Base-by-base conservation (phyloP, 2,797 vertebrate genomes). In the Pangasius djambal region DNA sequence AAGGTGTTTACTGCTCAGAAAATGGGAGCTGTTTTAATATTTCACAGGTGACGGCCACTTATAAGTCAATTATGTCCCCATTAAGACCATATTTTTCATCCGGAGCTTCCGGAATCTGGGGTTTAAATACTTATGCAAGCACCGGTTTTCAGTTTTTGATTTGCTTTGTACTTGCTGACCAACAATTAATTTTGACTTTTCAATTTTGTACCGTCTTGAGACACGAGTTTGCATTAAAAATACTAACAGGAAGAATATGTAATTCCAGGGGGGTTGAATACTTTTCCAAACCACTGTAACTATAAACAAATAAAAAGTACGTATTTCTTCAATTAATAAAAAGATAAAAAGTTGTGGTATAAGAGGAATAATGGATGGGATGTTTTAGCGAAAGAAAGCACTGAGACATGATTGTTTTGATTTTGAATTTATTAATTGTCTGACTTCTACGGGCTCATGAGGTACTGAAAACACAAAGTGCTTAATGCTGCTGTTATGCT, bases 381-480 rank as follows among this genome's bases (percentile, higher is more conserved):
- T 69, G 22, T 13, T 61, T 67, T 50, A 12, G 8, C 31, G n/a
- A 69, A 31, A 50, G 37, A 22, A 85, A 52, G 69, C 44, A 67
- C 8, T 2, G 48, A 85, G 18, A 70, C 65, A 37, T 70, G 65
- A 78, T 93, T 93, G 90, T 93, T 94, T 94, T 94, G 94, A 94
- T 92, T 93, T 8, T 93, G 85, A 89, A 90, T 96, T 96, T 95
- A 95, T 96, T 96, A 91, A 92, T 95, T 94, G 91, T 95, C 87
- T 88, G 89, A 82, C 92, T 94, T 95, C 94, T 83, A 95, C 92
- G 94, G 93, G 94, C 91, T 95, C 90, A 95, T 96, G 96, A 96
- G 95, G 95, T 96, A 96, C 95, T 95, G 94, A 95, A 44, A 44
- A 94, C 91, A 93, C 94, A 96, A 96, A 96, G 95, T 96, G 96